Conservation (phyloP, 2,113 vertebrate species). For the Trichechus manatus region DNA sequence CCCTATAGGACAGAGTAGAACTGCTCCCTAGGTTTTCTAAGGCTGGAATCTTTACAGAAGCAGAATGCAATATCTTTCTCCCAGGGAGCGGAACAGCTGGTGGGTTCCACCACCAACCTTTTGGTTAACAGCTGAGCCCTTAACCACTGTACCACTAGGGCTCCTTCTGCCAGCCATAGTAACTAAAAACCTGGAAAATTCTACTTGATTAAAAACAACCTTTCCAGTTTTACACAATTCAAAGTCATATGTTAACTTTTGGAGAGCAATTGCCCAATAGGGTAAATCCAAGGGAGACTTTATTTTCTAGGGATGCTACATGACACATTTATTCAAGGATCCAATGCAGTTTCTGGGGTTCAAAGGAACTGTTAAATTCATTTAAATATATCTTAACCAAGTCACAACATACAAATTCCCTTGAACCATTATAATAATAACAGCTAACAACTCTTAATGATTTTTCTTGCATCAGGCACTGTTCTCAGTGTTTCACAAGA, state of each 20-base stretch:
- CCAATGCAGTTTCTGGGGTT: background rate
- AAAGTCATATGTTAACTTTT: background rate
- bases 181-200: background rate
- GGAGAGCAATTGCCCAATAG: background rate
- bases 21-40: too few species aligned
- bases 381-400: background rate
- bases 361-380: background rate
- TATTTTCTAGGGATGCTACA: background rate
- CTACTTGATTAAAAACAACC: background rate
- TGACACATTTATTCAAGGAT: background rate
- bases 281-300: background rate
- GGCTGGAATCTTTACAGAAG: too few species aligned
- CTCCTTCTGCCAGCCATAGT: too few species aligned
- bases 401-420: background rate
- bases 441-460: background rate
- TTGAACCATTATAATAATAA: background rate
- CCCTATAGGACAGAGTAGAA: too few species aligned
- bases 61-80: too few species aligned
- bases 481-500: background rate
- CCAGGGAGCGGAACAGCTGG: too few species aligned
- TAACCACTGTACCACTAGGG: too few species aligned
- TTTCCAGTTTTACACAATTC: background rate
- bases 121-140: too few species aligned
- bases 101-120: too few species aligned
- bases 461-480: background rate